Evolutionary conservation across 1,140 invertebrate genomes (phyloP).

Genomic region (Drosophila nigromelanica): DNA sequence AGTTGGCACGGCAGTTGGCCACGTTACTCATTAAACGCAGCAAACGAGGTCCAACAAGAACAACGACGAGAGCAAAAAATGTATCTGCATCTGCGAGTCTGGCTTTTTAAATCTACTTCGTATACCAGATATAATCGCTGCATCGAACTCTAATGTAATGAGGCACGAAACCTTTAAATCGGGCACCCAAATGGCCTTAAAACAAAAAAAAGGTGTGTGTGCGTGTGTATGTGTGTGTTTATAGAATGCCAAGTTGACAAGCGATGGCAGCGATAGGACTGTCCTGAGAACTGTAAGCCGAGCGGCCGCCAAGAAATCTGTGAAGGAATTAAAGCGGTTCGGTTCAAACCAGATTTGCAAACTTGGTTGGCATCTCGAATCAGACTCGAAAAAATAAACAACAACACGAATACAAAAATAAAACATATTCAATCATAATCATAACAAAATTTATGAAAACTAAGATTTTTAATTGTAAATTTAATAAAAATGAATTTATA

Average conservation of each 20-base stretch:
- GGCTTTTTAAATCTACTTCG: slow-evolving; percentile 31
- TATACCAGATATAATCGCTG: slow-evolving; percentile 40
- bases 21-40: slow-evolving; percentile 65
- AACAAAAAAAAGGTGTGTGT: neutral
- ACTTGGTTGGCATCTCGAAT: too few species aligned
- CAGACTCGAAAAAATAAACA: too few species aligned
- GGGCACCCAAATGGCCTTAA: slow-evolving; percentile 14
- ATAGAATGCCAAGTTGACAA: slow-evolving; percentile 30
- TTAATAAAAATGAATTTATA: too few species aligned
- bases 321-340: too few species aligned
- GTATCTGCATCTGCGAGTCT: slow-evolving; percentile 24
- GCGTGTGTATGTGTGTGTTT: slow-evolving; percentile 16
- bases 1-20: slow-evolving; percentile 55
- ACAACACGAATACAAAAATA: too few species aligned
- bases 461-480: too few species aligned
- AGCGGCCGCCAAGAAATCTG: neutral
- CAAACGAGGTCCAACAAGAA: slow-evolving; percentile 4
- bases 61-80: slow-evolving; percentile 3
- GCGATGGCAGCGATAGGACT: slow-evolving; percentile 30
- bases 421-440: too few species aligned
- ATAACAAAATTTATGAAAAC: too few species aligned
- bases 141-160: slow-evolving; percentile 44
- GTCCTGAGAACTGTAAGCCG: neutral
- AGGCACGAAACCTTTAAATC: slow-evolving; percentile 42
- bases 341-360: too few species aligned